Conservation (phyloP, 2,113 vertebrate species). For the Thalassoma bifasciatum region DNA sequence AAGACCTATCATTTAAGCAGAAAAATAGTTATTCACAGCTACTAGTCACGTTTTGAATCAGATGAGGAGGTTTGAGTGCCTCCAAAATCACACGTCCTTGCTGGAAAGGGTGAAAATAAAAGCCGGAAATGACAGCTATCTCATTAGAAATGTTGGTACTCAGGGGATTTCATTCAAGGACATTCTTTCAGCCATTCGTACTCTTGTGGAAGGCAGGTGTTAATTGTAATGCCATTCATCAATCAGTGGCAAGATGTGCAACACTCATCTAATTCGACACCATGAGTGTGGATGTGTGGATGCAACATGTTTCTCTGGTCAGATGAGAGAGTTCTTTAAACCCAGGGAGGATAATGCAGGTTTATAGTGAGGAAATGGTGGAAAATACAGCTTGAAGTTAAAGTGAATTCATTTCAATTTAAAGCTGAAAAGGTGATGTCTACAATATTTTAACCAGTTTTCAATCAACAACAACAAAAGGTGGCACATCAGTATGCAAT, state of each 20-base stretch:
- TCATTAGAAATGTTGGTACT: constrained; percentile 3
- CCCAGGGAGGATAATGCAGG: not conserved
- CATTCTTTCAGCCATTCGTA: not conserved
- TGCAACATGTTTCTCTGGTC: not conserved
- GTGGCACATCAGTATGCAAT: not conserved
- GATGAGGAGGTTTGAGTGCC: not conserved
- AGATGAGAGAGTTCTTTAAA: constrained; percentile 37
- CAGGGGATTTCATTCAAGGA: not conserved
- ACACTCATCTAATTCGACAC: constrained; percentile 20
- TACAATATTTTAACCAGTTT: not conserved
- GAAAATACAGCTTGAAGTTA: not conserved
- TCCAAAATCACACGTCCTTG: not conserved
- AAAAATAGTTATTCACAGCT: not conserved
- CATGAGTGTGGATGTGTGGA: constrained; percentile 6
- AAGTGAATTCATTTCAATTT: not conserved
- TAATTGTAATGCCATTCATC: constrained; percentile 41
- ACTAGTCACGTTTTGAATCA: not conserved
- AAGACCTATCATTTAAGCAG: not conserved
- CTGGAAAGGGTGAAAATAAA: not conserved
- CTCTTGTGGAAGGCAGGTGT: constrained; percentile 5
- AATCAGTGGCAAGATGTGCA: constrained; percentile 13
- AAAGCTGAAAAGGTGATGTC: not conserved
- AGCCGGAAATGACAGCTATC: not conserved
- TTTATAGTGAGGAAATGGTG: constrained; percentile 11
- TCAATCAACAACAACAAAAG: not conserved